Conservation (phyloP, 2,113 vertebrate genomes). For the Turnix velox region DNA sequence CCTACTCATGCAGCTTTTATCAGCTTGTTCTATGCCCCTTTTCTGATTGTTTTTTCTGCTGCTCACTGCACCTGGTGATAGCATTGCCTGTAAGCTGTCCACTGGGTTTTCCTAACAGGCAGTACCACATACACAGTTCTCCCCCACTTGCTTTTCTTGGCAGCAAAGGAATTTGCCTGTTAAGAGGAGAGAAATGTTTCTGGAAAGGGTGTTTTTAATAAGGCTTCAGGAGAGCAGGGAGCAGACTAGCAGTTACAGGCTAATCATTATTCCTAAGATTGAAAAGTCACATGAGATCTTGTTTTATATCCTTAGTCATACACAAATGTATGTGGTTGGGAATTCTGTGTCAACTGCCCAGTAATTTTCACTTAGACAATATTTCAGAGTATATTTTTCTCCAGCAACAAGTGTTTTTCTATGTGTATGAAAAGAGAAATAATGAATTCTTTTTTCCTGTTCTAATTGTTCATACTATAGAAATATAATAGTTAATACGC, state of each 20-base stretch:
- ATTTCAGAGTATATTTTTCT: constrained; percentile 27
- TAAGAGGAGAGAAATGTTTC: constrained; percentile 12
- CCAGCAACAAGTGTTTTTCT: neutral
- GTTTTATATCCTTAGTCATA: constrained; percentile 43
- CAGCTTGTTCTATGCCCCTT: neutral
- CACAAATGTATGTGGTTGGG: constrained; percentile 35
- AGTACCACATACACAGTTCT: accelerated
- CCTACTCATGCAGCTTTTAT: neutral
- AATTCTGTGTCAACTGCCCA: constrained; percentile 36
- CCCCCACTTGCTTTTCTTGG: constrained; percentile 45
- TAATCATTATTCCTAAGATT: constrained; percentile 27
- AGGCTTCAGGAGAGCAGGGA: constrained; percentile 41
- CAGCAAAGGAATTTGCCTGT: constrained; percentile 6
- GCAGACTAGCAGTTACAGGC: constrained; percentile 11
- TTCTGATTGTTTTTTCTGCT: neutral
- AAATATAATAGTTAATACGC: neutral
- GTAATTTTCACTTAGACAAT: constrained; percentile 47
- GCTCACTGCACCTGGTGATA: neutral
- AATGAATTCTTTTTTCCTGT: neutral
- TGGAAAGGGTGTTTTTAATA: constrained; percentile 49
- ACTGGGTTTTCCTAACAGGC: neutral
- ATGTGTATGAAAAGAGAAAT: neutral
- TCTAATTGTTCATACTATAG: neutral
- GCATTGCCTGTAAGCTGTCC: neutral
- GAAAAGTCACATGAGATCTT: constrained; percentile 52